A percentile compares a stretch with the other conserved stretches of the same genome.
Evolutionary conservation across 2,888 invertebrate species (phyloP).

Genomic region (Ptilodon capucinus): DNA sequence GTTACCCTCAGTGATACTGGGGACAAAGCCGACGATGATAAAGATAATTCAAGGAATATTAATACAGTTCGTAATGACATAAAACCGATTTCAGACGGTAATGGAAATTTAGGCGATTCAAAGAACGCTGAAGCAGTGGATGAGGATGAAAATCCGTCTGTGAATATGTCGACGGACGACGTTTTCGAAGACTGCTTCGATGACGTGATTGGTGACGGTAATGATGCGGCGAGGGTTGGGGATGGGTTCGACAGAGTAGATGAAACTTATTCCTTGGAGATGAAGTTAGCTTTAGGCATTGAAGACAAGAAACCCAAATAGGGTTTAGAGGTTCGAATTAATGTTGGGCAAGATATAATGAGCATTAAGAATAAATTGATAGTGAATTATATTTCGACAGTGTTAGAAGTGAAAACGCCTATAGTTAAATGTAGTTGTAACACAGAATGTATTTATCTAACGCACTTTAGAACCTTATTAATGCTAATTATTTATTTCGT

Average conservation of each 20-base stretch:
- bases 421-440: too few relatives aligned
- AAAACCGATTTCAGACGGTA: neutral
- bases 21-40: slow-evolving; percentile 1
- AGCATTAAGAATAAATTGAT: neutral
- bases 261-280: slow-evolving; percentile 68
- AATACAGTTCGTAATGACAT: neutral
- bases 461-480: too few relatives aligned
- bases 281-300: slow-evolving; percentile 67
- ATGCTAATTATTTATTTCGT: too few relatives aligned
- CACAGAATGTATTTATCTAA: too few relatives aligned
- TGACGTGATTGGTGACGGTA: slow-evolving; percentile 23
- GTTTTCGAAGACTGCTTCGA: slow-evolving; percentile 67
- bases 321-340: neutral
- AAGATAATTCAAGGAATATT: neutral
- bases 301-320: slow-evolving; percentile 29
- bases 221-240: slow-evolving; percentile 11
- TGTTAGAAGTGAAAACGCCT: too few relatives aligned
- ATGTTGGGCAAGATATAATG: neutral
- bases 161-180: slow-evolving; percentile 40
- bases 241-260: slow-evolving; percentile 45
- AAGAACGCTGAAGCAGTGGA: slow-evolving; percentile 13
- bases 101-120: slow-evolving; percentile 1
- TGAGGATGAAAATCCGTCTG: slow-evolving; percentile 7
- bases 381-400: neutral
- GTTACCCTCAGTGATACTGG: slow-evolving; percentile 22